Base-by-base conservation (phyloP, 2,797 vertebrate genomes). In the Hozukius guyotensis region DNA sequence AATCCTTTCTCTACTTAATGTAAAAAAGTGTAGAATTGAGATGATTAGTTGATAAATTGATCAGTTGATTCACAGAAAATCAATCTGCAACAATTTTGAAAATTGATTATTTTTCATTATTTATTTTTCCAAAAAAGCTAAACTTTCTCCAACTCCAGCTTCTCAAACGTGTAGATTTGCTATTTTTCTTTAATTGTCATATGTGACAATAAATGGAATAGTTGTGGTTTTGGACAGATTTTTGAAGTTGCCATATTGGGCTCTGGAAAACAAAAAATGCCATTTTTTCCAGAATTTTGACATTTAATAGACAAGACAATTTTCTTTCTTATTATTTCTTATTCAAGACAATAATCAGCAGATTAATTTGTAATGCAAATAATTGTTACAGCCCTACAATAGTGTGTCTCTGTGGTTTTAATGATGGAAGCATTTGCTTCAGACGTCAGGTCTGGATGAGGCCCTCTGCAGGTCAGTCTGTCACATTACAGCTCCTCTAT, bases 381-480 rank as follows among this genome's bases (percentile, higher is more conserved):
- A 52, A 20, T 6, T 3, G 12, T 29, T 29, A 6, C 4, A 52
- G 29, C 36, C 22, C 36, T 2, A 16, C 4, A 6, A 46, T 18
- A 22, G 12, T 22, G 8, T 56, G 4, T 71, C 9, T 57, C 4
- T 67, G 36, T 57, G 61, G 24, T 66, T 72, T 66, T 38, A 38
- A 57, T 61, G 14, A n/a, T 16, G 0, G 34, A 25, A 10, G 22
- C 12, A 4, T 16, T 74, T 2, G 6, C 2, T 8, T 70, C 1
- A 8, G 38, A 27, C 6, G 5, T 5, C 10, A 12, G n/a, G 1
- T 52, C 16, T 42, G 29, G 53, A 68, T 0, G 8, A 34, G 27
- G 67, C 80, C 87, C 80, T 49, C 82, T 90, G 71, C 81, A 86
- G 84, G 81, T 52, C 66, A 7, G 4, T 2, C 0, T 18, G 16